A percentile compares a stretch with the other conserved stretches of the same genome.
Evolutionary conservation across 92 coral and sea anemone genomes (phyloP).

Genomic region (Blastomussa wellsi): DNA sequence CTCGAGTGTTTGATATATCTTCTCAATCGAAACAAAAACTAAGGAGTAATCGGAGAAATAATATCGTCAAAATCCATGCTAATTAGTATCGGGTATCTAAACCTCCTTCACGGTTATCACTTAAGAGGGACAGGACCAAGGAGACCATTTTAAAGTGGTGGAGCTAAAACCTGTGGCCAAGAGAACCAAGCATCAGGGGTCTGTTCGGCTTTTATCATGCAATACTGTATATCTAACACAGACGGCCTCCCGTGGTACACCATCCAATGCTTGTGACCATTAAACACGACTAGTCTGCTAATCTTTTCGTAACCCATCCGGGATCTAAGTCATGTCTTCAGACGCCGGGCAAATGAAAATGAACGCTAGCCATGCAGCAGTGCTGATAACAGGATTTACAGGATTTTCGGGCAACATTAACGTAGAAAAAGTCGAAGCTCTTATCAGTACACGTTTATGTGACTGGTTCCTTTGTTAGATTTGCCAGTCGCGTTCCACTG

Average conservation of each 20-base stretch:
- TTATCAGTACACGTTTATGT: conserved; percentile 39
- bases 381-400: conserved; percentile 57
- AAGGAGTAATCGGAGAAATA: no score
- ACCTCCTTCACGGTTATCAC: no score
- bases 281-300: conserved; percentile 52
- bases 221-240: conserved; percentile 1
- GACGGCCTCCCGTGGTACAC: conserved; percentile 12
- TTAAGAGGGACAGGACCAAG: no score
- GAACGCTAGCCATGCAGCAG: conserved; percentile 51
- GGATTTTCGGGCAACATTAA: conserved; percentile 9
- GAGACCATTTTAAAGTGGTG: no score
- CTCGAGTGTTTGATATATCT: no score
- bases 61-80: no score
- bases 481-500: conserved; percentile 28
- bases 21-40: no score
- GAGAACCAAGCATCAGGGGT: conserved; percentile 14
- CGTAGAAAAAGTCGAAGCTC: conserved; percentile 33
- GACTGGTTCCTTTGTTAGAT: conserved; percentile 28
- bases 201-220: conserved; percentile 33
- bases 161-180: no score
- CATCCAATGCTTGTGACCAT: conserved; percentile 48
- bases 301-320: conserved; percentile 44
- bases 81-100: no score
- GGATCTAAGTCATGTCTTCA: conserved; percentile 58
- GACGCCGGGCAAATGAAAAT: conserved; percentile 49